phyloP scores from a whole-genome alignment of 2,113 vertebrate genomes.

The Aleadryas rufinucha region DNA sequence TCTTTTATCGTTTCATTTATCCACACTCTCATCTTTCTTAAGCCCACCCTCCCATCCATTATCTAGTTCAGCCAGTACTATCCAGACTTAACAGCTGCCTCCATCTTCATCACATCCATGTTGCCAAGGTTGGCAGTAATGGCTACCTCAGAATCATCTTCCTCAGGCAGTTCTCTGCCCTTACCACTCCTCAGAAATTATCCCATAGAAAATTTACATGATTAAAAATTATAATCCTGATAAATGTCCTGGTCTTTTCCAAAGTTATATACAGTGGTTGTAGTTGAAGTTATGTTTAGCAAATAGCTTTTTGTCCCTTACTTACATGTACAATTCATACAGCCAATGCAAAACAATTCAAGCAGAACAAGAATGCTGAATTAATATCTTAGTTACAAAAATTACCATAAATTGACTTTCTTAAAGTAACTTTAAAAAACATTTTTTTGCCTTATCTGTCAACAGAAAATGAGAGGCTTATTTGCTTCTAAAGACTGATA shows the following conservation, averaged over 20 bases:
- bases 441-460: not conserved
- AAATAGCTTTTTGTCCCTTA: not conserved
- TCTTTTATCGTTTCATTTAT: not conserved
- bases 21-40: not conserved
- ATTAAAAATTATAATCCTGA: not conserved
- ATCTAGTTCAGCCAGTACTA: not conserved
- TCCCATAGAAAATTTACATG: not conserved
- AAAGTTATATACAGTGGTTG: not conserved
- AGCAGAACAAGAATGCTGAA: not conserved
- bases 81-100: not conserved
- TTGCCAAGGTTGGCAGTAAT: not conserved
- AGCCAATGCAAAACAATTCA: not conserved
- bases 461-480: not conserved
- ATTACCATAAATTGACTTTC: not conserved
- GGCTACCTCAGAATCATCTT: fast-evolving
- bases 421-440: not conserved
- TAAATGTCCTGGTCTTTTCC: not conserved
- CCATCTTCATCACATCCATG: not conserved
- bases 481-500: not conserved
- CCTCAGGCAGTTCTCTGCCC: not conserved
- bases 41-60: not conserved
- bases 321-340: not conserved
- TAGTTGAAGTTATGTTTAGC: not conserved
- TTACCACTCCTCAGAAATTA: not conserved
- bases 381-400: not conserved